Evolutionary conservation across 2,797 vertebrate genomes (phyloP).

Genomic region (Sebastiscus albofasciatus): DNA sequence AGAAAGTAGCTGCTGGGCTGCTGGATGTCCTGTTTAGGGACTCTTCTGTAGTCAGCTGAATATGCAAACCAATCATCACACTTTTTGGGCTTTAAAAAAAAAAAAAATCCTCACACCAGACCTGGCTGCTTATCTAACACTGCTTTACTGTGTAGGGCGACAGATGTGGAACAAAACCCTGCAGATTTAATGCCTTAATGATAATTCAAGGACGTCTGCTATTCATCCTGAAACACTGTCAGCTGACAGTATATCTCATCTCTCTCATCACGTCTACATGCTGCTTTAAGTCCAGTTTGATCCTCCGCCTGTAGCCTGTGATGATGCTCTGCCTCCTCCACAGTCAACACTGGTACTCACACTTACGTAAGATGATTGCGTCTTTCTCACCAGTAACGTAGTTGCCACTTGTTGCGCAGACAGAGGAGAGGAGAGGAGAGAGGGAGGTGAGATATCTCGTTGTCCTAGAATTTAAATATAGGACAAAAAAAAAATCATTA

Average conservation of each 20-base stretch:
- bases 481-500: not conserved
- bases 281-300: constrained; percentile 17
- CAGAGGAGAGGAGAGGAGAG: not conserved
- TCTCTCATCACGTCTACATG: not conserved
- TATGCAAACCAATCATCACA: not conserved
- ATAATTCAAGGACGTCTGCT: constrained; percentile 16
- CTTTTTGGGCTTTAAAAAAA: not conserved
- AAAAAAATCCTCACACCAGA: not conserved
- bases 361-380: constrained; percentile 81
- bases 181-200: not conserved
- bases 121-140: constrained; percentile 25
- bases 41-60: not conserved
- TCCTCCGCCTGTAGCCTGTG: not conserved
- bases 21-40: constrained; percentile 16
- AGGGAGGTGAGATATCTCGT: constrained; percentile 41
- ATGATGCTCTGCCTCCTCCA: constrained; percentile 44
- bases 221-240: not conserved
- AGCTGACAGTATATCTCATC: not conserved
- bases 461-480: constrained; percentile 67
- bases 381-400: constrained; percentile 66
- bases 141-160: not conserved
- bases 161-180: constrained; percentile 8
- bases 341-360: constrained; percentile 41
- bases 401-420: constrained; percentile 76
- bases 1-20: constrained; percentile 21